Evolutionary conservation across 2,888 invertebrate species (phyloP).

Genomic region (Halictus quadricinctus): DNA sequence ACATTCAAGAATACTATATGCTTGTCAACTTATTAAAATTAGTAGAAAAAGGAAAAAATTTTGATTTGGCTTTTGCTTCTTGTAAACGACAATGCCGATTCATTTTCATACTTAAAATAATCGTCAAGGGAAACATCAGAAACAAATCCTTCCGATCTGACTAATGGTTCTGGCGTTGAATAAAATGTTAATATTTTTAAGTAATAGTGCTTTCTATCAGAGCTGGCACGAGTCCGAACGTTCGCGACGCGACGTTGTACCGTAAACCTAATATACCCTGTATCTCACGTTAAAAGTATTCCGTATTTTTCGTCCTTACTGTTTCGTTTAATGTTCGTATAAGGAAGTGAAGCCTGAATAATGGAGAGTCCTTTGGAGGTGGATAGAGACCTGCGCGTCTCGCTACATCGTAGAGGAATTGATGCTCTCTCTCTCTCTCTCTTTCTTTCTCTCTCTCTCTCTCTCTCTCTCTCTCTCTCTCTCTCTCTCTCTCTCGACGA

Average conservation of each 20-base stretch:
- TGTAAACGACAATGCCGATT: too few relatives aligned
- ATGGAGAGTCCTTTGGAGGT: conserved; percentile 33
- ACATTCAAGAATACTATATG: too few relatives aligned
- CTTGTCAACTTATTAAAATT: too few relatives aligned
- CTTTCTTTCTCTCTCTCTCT: neutral
- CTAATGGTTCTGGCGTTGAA: neutral
- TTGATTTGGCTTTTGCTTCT: too few relatives aligned
- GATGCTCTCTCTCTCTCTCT: conserved; percentile 16
- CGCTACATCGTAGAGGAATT: conserved; percentile 29
- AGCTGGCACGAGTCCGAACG: neutral
- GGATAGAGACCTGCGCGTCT: conserved; percentile 24
- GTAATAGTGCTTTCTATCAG: neutral
- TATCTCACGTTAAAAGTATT: conserved; percentile 40
- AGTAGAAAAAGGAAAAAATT: too few relatives aligned
- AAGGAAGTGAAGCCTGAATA: conserved; percentile 21
- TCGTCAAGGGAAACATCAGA: neutral
- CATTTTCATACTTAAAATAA: too few relatives aligned
- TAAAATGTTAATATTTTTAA: neutral
- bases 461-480: neutral
- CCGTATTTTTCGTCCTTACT: neutral
- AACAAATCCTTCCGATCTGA: neutral
- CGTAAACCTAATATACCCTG: conserved; percentile 67
- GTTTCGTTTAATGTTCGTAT: conserved; percentile 15
- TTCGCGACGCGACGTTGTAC: conserved; percentile 13
- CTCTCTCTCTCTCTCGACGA: conserved; percentile 14